Conservation (phyloP, 2,113 vertebrate species). For the Amphiprion percula region DNA sequence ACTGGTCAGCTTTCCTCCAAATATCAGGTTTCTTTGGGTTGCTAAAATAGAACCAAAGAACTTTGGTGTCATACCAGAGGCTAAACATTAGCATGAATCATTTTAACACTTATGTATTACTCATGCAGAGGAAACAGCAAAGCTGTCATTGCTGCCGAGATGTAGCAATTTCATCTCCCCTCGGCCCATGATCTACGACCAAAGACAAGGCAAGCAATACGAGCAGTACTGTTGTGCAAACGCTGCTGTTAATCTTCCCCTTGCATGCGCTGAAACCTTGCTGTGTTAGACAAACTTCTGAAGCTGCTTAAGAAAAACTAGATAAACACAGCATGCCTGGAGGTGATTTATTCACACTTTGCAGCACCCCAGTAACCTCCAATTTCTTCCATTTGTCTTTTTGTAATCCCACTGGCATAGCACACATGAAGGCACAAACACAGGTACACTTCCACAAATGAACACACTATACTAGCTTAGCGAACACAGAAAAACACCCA, state of each 20-base stretch:
- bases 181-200: slow-evolving; percentile 3
- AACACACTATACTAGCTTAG: background rate
- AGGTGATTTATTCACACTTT: slow-evolving; percentile 24
- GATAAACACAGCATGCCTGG: background rate
- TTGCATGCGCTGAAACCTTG: background rate
- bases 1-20: slow-evolving; percentile 49
- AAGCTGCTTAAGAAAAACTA: slow-evolving; percentile 27
- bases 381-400: slow-evolving; percentile 42
- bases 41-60: slow-evolving; percentile 52
- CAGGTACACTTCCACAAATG: background rate
- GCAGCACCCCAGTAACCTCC: background rate
- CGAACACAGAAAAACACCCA: slow-evolving; percentile 36
- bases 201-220: slow-evolving; percentile 3
- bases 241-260: slow-evolving; percentile 11
- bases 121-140: slow-evolving; percentile 22
- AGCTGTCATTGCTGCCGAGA: background rate
- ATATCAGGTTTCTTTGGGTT: slow-evolving; percentile 54
- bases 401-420: slow-evolving; percentile 22
- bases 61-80: slow-evolving; percentile 13
- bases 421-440: background rate
- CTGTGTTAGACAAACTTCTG: slow-evolving; percentile 6
- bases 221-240: slow-evolving; percentile 15
- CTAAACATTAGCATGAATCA: slow-evolving; percentile 13
- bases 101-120: slow-evolving; percentile 12
- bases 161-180: slow-evolving; percentile 7